These are phyloP conservation scores for Thaumatotibia leucotreta DNA, from an alignment of 1,140 invertebrate species.

Conservation along the genomic window DNA sequence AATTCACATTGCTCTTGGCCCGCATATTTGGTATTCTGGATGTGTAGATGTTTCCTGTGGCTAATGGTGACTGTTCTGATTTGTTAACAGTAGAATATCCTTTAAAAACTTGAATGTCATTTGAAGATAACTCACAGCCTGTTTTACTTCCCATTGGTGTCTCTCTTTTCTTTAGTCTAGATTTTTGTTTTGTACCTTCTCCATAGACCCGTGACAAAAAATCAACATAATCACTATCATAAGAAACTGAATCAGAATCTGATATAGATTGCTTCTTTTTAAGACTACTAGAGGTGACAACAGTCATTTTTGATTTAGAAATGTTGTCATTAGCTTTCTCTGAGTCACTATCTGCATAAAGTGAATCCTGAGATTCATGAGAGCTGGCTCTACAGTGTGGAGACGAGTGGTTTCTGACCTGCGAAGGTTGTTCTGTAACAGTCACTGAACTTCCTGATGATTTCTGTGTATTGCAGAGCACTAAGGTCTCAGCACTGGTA, in stretches of 20 bases:
- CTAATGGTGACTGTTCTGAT: slow-evolving; percentile 51
- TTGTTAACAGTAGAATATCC: slow-evolving; percentile 56
- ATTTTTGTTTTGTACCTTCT: slow-evolving; percentile 41
- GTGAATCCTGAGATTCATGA: slow-evolving; percentile 55
- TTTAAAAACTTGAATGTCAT: slow-evolving; percentile 33
- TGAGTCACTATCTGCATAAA: slow-evolving; percentile 56
- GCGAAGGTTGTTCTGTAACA: slow-evolving; percentile 38
- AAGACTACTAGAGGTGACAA: background rate
- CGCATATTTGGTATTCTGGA: slow-evolving; percentile 56
- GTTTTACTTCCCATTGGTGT: slow-evolving; percentile 24
- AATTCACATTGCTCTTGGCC: slow-evolving; percentile 33
- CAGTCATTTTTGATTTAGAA: slow-evolving; percentile 25
- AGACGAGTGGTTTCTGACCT: slow-evolving; percentile 44
- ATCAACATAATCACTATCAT: slow-evolving; percentile 62
- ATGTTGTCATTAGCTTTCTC: slow-evolving; percentile 32
- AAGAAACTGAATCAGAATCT: slow-evolving; percentile 58
- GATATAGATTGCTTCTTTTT: background rate
- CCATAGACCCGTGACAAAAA: slow-evolving; percentile 62
- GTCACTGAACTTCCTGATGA: slow-evolving; percentile 35
- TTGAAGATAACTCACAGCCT: slow-evolving; percentile 24
- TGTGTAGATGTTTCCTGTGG: slow-evolving; percentile 63
- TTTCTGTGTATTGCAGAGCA: slow-evolving; percentile 32
- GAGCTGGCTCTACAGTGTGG: slow-evolving; percentile 50
- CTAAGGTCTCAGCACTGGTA: slow-evolving; percentile 51
- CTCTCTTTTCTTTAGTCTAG: slow-evolving; percentile 36